Evolutionary conservation across 2,113 vertebrate species (phyloP).

Genomic region (Zapornia atra): DNA sequence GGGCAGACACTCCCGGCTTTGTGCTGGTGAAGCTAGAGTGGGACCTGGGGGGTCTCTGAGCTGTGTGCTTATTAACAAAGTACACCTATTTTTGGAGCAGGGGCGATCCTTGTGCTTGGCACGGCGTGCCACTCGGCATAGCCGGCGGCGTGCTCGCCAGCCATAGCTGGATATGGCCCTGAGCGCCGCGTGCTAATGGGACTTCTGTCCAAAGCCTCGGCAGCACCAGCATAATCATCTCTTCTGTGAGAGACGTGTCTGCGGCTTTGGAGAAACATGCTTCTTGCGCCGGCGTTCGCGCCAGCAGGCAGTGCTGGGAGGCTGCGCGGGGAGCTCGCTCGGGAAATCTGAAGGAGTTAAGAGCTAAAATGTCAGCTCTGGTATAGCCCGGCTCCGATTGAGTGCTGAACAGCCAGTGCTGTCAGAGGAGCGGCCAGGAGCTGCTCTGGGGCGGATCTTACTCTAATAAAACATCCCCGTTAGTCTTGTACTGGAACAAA

Average conservation of each 20-base stretch:
- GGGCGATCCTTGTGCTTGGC: background rate
- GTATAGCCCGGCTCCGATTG: background rate
- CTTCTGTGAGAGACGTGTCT: background rate
- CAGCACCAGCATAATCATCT: background rate
- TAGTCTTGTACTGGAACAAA: background rate
- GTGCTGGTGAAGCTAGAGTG: background rate
- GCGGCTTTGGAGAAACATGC: constrained; percentile 2
- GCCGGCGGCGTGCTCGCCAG: accelerated
- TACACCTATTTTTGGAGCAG: background rate
- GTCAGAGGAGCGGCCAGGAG: background rate
- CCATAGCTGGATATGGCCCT: accelerated
- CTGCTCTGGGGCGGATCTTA: background rate
- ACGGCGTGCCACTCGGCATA: accelerated
- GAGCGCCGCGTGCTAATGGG: background rate
- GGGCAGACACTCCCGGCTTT: accelerated
- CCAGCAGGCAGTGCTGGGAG: constrained; percentile 27
- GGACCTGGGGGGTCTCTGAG: accelerated
- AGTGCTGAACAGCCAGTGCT: background rate
- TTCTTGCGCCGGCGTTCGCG: accelerated
- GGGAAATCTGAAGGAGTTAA: background rate
- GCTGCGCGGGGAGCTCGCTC: background rate
- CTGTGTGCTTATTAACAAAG: background rate
- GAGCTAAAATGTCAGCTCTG: background rate
- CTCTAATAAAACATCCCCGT: background rate
- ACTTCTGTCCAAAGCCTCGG: background rate